Percentiles rank a stretch among this genome's conserved stretches.
Conservation (phyloP, 2,113 vertebrate genomes). For the Physeter macrocephalus region DNA sequence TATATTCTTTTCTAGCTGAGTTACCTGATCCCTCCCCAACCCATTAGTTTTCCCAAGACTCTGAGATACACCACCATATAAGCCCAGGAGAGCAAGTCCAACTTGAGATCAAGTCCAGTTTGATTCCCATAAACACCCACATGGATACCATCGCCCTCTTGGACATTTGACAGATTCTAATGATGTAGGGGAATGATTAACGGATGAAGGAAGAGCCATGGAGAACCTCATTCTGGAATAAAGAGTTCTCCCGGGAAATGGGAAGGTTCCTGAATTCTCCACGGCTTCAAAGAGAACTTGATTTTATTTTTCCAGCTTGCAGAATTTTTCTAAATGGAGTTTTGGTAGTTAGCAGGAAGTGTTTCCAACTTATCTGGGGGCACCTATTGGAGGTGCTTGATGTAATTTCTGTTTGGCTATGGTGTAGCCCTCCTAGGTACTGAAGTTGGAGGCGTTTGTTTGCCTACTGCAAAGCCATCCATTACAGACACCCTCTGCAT, state of each 20-base stretch:
- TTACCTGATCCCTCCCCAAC: not conserved
- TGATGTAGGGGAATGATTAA: not conserved
- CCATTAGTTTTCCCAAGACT: not conserved
- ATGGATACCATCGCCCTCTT: not conserved
- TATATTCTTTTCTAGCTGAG: not conserved
- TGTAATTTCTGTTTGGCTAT: not conserved
- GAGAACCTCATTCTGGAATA: not conserved
- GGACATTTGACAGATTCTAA: not conserved
- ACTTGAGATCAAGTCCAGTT: not conserved
- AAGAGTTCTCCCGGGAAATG: not conserved
- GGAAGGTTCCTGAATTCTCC: not conserved
- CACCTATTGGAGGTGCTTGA: not conserved
- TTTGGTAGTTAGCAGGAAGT: not conserved
- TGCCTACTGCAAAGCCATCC: not conserved
- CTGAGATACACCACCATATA: not conserved
- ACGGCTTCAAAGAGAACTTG: not conserved
- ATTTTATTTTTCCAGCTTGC: not conserved
- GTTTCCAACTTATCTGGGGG: not conserved
- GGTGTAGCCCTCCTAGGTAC: not conserved
- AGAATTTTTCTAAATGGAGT: not conserved
- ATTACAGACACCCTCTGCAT: not conserved
- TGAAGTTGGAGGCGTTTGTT: not conserved
- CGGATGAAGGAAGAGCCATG: rapidly evolving
- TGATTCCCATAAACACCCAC: not conserved
- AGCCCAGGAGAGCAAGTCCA: not conserved